These are phyloP conservation scores for Criorhina ranunculi DNA, from an alignment of 2,888 invertebrate species.

Conservation along the genomic window DNA sequence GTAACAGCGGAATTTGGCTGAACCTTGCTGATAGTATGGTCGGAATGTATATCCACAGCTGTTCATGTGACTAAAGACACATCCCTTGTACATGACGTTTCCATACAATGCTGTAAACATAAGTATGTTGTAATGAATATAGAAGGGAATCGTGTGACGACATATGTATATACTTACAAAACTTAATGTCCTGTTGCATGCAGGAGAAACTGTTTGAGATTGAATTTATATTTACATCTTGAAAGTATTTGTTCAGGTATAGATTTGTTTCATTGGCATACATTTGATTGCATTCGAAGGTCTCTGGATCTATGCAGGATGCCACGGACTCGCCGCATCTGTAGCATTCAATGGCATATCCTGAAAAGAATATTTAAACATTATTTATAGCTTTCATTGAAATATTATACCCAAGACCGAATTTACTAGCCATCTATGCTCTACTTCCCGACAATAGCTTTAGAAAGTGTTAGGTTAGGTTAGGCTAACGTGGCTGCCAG, in stretches of 20 bases:
- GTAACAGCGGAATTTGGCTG: constrained; percentile 22
- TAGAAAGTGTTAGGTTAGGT: no score
- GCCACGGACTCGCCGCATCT: constrained; percentile 63
- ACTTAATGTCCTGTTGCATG: constrained; percentile 68
- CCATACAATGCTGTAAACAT: constrained; percentile 36
- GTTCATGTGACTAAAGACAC: constrained; percentile 56
- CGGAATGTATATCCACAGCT: constrained; percentile 59
- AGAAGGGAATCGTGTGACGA: not conserved
- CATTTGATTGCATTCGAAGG: constrained; percentile 76
- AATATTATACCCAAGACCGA: no score
- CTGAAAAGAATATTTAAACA: constrained; percentile 64
- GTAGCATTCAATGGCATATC: constrained; percentile 72
- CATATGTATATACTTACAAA: constrained; percentile 64
- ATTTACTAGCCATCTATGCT: no score
- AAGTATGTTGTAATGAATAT: not conserved
- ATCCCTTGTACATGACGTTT: constrained; percentile 69
- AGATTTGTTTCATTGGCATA: constrained; percentile 68
- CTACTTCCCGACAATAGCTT: no score
- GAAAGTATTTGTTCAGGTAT: constrained; percentile 74
- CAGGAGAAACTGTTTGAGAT: constrained; percentile 58
- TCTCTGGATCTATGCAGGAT: constrained; percentile 67
- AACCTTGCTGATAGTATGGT: constrained; percentile 22
- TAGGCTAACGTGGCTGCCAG: no score
- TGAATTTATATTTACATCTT: constrained; percentile 57
- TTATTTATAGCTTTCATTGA: no score